Conservation (phyloP, 2,113 vertebrate species). For the Dasypus novemcinctus region DNA sequence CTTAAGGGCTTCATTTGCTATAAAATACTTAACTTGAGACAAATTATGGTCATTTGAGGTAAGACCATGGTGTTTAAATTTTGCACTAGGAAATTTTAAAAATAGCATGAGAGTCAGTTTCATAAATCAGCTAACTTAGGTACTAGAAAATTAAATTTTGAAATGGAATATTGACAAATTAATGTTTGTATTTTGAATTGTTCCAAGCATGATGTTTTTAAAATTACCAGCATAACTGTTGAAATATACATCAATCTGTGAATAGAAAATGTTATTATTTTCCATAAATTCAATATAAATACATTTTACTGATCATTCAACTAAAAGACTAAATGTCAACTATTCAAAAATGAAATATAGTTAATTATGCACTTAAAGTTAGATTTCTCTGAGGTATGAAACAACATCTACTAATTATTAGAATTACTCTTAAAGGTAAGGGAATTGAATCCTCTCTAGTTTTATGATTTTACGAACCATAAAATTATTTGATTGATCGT, state of each 20-base stretch:
- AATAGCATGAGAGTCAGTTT: background rate
- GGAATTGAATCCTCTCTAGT: background rate
- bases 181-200: background rate
- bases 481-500: conserved; percentile 34
- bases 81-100: background rate
- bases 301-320: conserved; percentile 24
- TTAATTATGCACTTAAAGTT: conserved; percentile 15
- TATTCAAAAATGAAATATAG: conserved; percentile 39
- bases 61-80: background rate
- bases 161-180: background rate
- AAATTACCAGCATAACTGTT: background rate
- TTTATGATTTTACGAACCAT: conserved; percentile 2
- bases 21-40: conserved; percentile 15
- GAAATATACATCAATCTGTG: background rate
- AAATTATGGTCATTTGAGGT: background rate
- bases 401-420: conserved; percentile 46
- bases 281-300: conserved; percentile 18
- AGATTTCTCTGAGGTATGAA: conserved; percentile 6
- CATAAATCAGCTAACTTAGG: background rate
- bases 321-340: conserved; percentile 34
- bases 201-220: background rate
- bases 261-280: conserved; percentile 7
- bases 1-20: background rate
- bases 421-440: conserved; percentile 40
- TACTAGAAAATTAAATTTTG: background rate